Base-by-base conservation (phyloP, 2,888 invertebrate species). In the Auanema sp. region DNA sequence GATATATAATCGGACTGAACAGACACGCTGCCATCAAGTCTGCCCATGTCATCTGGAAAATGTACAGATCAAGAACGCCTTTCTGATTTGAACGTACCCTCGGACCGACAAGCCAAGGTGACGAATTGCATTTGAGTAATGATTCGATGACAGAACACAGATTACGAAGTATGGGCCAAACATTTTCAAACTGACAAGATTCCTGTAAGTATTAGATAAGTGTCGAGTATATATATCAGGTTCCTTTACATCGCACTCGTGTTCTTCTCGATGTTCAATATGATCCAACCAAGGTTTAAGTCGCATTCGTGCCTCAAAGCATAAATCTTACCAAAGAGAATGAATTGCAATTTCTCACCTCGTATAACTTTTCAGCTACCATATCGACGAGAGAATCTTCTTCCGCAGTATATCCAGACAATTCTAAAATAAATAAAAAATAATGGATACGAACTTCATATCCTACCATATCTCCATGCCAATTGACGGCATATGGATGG, bases 401-500 rank as follows among this genome's bases (percentile, higher is more conserved):
- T 40, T 63, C 56, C 0, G 74, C 66, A 1, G 71, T 76, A 25
- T 66, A 65, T 41, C 76, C 74, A 21, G 76, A 72, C 6, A 76
- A 62, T 62, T 74, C 76, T 76, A 47, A 21, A 64, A 21, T 11
- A 3, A 33, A 33, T 3, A 3, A 18, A 57, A 49, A 25, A 23
- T 6, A 1, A 47, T 41, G 14, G 51, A 49, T 16, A 61, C 14
- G 4, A 57, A n/a, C 14, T 25, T 58, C 23, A 33, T 1, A 52
- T 1, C 41, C 53, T 65, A 76, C 76, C 73, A 66, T 72, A 76
- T 71, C 76, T 64, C 76, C 76, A 76, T 21, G 67, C 73, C 41
- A 76, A 67, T 61, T 76, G 76, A 58, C 74, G 63, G 60, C 76
- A 76, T 60, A 76, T 76, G 10, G 76, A 71, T 10, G 69, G 60